These are phyloP conservation scores for Enteromius unitaeniatus DNA, from an alignment of 2,797 vertebrate genomes.

Conservation along the genomic window DNA sequence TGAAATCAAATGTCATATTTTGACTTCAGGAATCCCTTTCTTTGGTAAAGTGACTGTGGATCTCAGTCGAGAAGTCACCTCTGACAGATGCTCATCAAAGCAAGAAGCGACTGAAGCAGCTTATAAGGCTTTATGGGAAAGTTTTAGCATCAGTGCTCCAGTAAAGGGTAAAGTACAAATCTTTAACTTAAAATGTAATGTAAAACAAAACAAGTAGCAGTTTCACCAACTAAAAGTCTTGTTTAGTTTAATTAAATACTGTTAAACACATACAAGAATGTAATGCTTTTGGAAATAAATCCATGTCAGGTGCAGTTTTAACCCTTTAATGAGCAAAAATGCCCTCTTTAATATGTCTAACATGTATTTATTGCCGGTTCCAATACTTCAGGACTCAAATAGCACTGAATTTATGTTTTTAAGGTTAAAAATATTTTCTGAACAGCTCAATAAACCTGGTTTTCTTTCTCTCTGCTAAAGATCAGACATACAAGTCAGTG, in stretches of 20 bases:
- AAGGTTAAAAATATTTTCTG: background rate
- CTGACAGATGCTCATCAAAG: conserved; percentile 10
- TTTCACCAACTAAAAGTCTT: background rate
- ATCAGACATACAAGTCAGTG: conserved; percentile 35
- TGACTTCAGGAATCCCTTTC: conserved; percentile 46
- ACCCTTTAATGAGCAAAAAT: background rate
- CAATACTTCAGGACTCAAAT: background rate
- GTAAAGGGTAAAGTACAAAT: conserved; percentile 41
- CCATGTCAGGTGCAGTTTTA: background rate
- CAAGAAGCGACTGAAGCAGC: conserved; percentile 58
- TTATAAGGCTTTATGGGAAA: conserved; percentile 57
- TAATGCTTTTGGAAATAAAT: background rate
- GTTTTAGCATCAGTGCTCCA: conserved; percentile 47
- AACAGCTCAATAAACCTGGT: background rate
- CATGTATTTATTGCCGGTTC: background rate
- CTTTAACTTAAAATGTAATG: background rate
- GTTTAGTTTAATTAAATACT: background rate
- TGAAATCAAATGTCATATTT: background rate
- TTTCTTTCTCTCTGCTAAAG: conserved; percentile 36
- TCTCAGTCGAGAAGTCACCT: conserved; percentile 38
- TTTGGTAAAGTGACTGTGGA: conserved; percentile 59
- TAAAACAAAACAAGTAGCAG: background rate
- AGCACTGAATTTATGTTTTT: background rate
- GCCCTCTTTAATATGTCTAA: background rate
- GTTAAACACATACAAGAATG: background rate